Base-by-base conservation (phyloP, 2,113 vertebrate species). In the Oncorhynchus tshawytscha region DNA sequence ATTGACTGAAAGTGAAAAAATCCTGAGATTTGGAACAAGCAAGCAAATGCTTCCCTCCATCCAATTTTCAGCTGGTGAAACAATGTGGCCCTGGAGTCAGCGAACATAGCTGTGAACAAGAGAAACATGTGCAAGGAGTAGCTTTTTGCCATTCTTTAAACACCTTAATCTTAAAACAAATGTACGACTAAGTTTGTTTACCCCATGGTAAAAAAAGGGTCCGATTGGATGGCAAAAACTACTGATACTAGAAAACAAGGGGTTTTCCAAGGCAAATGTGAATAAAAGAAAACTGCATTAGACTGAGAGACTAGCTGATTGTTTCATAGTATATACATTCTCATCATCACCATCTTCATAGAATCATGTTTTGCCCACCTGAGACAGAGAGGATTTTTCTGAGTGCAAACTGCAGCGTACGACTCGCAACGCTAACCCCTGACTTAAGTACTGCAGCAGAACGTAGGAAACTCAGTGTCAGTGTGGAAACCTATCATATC, bases 231-330 rank as follows among this genome's bases (percentile, higher is more conserved):
- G 87, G 85, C 86, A 83, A 87, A 78, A 84, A 78, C 70, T 76
- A 87, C 66, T 73, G 72, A 76, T 84, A 85, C 79, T 74, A 78
- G 72, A 85, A 86, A 85, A 84, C 67, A 78, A 79, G 79, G 86
- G 85, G 75, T 67, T 89, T 90, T 91, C 82, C 85, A 93, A 94
- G 93, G 93, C 92, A 93, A 94, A 92, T 90, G 92, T 94, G 92
- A 92, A 80, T 67, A 59, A 62, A 92, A 80, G 67, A 59, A 62
- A 39, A 62, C 70, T 77, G 60, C 84, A 60, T 76, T 64, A 51
- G 81, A 83, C 69, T 31, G 79, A 82, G 54, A 60, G 79, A 84
- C 70, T 66, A 82, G 77, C 72, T 89, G 91, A 91, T 73, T 62
- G 60, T 68, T 72, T 57, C 45, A 34, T 54, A 54, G 20, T 54